phyloP scores from a whole-genome alignment of 1,140 invertebrate genomes.

The Protaetia brevitarsis region DNA sequence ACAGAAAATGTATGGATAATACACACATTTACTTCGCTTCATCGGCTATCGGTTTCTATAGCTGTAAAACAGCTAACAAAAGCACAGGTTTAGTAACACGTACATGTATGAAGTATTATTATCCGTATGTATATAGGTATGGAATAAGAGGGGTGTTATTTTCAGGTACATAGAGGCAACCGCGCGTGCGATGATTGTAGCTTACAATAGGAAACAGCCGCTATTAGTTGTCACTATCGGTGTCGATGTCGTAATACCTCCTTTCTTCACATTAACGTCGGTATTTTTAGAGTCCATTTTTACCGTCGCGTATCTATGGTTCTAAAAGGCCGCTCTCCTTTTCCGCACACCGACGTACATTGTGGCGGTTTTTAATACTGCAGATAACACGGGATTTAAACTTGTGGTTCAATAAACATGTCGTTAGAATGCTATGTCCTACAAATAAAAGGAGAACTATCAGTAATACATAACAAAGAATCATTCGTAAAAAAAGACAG shows the following conservation, averaged over 20 bases:
- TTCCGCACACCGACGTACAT: background rate
- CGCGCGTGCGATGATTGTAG: conserved; percentile 10
- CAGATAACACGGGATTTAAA: conserved; percentile 9
- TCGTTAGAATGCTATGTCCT: conserved; percentile 5
- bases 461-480: no score
- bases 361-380: background rate
- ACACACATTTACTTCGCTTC: background rate
- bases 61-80: background rate
- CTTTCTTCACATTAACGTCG: conserved; percentile 6
- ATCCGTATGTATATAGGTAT: no score
- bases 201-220: background rate
- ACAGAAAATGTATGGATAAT: background rate
- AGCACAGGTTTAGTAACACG: background rate
- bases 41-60: conserved; percentile 5
- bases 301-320: background rate
- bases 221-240: conserved; percentile 13
- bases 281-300: conserved; percentile 17
- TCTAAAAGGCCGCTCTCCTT: conserved; percentile 5
- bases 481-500: no score
- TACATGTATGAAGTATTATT: no score
- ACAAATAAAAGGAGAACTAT: conserved; percentile 11
- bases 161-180: conserved; percentile 3
- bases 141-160: conserved; percentile 4
- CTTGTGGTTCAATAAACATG: conserved; percentile 11
- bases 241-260: conserved; percentile 15